Evolutionary conservation across 2,113 vertebrate genomes (phyloP).

Genomic region (Podarcis muralis): DNA sequence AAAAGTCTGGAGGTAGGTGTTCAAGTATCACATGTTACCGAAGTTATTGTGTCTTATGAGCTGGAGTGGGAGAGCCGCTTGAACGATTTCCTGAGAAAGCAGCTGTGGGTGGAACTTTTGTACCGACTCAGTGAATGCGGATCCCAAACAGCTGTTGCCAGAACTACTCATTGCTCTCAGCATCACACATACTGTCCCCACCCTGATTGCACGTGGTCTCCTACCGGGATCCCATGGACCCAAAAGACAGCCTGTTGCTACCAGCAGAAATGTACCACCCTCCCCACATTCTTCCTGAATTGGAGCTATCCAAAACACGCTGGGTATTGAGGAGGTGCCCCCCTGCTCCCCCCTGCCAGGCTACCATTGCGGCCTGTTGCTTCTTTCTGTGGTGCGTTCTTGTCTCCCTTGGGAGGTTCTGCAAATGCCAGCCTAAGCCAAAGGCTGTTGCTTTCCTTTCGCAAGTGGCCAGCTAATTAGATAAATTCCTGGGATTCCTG

Average conservation of each 20-base stretch:
- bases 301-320: not conserved
- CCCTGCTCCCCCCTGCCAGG: too few species aligned
- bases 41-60: too few species aligned
- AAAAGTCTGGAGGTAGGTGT: not conserved
- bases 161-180: not conserved
- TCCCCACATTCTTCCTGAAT: not conserved
- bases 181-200: not conserved
- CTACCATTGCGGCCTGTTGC: not conserved
- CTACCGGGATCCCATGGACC: not conserved
- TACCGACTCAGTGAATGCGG: not conserved
- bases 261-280: not conserved
- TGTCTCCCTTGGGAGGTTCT: not conserved
- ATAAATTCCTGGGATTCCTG: slow-evolving; percentile 21
- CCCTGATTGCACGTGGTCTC: too few species aligned
- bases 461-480: not conserved
- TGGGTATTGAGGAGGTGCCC: not conserved
- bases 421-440: not conserved
- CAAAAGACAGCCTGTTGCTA: not conserved
- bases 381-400: not conserved
- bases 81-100: not conserved
- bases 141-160: not conserved
- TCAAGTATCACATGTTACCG: not conserved
- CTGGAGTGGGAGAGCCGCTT: not conserved
- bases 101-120: not conserved
- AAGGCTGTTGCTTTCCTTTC: not conserved